phyloP scores from a whole-genome alignment of 2,888 invertebrate species.

The Xanthia togata region DNA sequence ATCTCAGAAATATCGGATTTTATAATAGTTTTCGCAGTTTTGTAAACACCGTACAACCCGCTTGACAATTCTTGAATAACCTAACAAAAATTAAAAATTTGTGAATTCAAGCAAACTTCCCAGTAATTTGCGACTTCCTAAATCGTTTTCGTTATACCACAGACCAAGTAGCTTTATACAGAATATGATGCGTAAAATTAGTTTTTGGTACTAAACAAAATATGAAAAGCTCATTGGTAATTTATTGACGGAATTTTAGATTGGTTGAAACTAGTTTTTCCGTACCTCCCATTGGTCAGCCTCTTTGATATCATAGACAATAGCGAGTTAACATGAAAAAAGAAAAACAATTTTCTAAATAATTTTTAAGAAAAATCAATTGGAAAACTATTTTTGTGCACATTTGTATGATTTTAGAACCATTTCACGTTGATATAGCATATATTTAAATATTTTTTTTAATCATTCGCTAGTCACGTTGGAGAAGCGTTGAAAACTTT shows the following conservation, averaged over 20 bases:
- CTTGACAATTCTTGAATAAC: constrained; percentile 32
- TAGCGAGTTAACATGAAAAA: not conserved
- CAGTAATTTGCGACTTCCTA: constrained; percentile 31
- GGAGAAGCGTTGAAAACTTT: constrained; percentile 75
- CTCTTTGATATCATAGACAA: constrained; percentile 65
- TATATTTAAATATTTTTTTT: not conserved
- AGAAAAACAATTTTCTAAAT: not conserved
- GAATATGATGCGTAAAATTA: not conserved
- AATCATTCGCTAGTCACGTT: constrained; percentile 70
- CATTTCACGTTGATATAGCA: not conserved
- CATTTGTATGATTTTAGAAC: not conserved
- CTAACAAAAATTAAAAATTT: constrained; percentile 32
- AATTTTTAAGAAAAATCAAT: constrained; percentile 5
- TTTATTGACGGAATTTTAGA: constrained; percentile 22
- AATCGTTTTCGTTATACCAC: constrained; percentile 31
- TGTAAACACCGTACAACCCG: constrained; percentile 55
- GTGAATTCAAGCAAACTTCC: not conserved
- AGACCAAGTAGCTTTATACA: not conserved
- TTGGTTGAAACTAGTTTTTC: constrained; percentile 58
- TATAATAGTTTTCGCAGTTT: constrained; percentile 31
- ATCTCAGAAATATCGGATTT: constrained; percentile 43
- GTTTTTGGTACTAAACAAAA: constrained; percentile 15
- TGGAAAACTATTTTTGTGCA: not conserved
- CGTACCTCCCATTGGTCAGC: constrained; percentile 62
- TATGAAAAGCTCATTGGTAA: constrained; percentile 35